Evolutionary conservation across 2,797 vertebrate genomes (phyloP).

Genomic region (Coilia nasus): DNA sequence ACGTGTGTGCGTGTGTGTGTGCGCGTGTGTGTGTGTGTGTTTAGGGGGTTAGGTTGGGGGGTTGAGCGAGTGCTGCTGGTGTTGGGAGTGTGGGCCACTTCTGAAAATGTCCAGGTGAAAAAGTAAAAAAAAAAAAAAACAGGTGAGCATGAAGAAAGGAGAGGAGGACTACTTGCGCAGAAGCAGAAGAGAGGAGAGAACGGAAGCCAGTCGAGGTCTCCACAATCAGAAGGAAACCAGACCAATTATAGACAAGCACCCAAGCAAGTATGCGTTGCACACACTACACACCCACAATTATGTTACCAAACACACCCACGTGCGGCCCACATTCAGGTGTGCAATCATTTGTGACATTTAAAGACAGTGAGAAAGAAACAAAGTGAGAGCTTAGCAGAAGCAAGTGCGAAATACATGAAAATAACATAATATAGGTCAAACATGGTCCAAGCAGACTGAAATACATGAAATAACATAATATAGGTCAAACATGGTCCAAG

Average conservation of each 20-base stretch:
- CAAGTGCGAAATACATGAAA: slow-evolving; percentile 33
- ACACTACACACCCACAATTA: not conserved
- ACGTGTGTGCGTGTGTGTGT: too few relatives aligned
- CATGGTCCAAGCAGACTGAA: slow-evolving; percentile 29
- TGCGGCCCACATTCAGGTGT: slow-evolving; percentile 54
- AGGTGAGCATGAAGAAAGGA: not conserved
- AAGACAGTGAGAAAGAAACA: slow-evolving; percentile 43
- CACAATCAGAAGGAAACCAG: slow-evolving; percentile 3
- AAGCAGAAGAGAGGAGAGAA: too few relatives aligned
- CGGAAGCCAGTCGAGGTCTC: not conserved
- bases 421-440: slow-evolving; percentile 55
- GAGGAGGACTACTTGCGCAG: too few relatives aligned
- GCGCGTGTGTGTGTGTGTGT: not conserved
- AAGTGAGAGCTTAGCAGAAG: not conserved
- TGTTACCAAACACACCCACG: slow-evolving; percentile 19
- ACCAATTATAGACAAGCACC: not conserved
- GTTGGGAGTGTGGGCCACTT: not conserved
- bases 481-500: slow-evolving; percentile 52
- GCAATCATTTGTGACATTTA: slow-evolving; percentile 66
- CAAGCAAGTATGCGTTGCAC: not conserved
- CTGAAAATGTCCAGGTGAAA: not conserved
- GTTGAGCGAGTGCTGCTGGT: not conserved
- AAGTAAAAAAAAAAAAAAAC: not conserved
- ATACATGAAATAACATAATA: slow-evolving; percentile 44
- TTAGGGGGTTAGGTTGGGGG: not conserved